These are phyloP conservation scores for Elmis aenea DNA, from an alignment of 2,888 invertebrate genomes.

Conservation along the genomic window DNA sequence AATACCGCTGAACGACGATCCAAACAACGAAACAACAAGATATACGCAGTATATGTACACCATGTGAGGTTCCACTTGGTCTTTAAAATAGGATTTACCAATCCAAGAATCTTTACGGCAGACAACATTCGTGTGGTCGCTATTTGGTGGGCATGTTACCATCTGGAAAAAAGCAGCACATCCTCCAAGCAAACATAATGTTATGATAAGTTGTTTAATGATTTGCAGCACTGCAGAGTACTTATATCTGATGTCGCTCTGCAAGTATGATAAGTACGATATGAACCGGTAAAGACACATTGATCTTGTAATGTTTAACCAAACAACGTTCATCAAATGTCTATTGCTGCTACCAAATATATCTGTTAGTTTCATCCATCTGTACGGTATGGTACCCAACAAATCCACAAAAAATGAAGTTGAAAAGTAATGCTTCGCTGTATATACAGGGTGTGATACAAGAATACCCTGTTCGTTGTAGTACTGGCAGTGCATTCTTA, in stretches of 20 bases:
- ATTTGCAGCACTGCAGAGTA: constrained; percentile 4
- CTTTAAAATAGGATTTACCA: constrained; percentile 1
- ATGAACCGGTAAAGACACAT: constrained; percentile 15
- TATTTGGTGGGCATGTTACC: too few relatives aligned
- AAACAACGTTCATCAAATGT: constrained; percentile 1
- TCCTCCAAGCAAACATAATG: neutral
- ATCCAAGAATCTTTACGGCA: constrained; percentile 15
- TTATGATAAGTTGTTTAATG: too few relatives aligned
- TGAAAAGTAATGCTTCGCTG: constrained; percentile 47
- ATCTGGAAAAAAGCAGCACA: constrained; percentile 7
- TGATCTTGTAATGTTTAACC: constrained; percentile 9
- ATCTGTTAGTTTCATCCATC: constrained; percentile 31
- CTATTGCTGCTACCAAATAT: constrained; percentile 9
- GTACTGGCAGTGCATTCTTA: constrained; percentile 50
- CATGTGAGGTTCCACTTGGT: constrained; percentile 1
- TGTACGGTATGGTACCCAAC: constrained; percentile 48
- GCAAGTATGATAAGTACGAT: constrained; percentile 13
- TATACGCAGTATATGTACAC: constrained; percentile 10
- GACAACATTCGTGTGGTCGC: neutral
- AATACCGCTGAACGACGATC: constrained; percentile 5
- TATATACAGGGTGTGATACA: constrained; percentile 50
- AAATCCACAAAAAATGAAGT: constrained; percentile 48
- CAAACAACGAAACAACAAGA: constrained; percentile 6
- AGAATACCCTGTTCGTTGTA: constrained; percentile 49
- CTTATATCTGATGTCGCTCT: constrained; percentile 9